phyloP scores from a whole-genome alignment of 2,113 vertebrate genomes.

The Boulengeromyrus knoepffleri region DNA sequence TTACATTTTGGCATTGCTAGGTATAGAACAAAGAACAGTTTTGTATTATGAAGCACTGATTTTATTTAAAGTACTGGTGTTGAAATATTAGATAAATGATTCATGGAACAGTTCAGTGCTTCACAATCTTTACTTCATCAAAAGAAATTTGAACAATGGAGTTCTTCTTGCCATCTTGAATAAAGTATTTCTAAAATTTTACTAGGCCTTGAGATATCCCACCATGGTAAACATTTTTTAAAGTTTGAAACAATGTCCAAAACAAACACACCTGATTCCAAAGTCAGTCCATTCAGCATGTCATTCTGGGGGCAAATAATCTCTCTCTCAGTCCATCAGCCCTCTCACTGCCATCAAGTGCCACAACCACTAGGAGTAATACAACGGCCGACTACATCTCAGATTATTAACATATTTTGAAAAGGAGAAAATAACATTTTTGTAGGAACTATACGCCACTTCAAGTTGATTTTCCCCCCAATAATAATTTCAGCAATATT shows the following conservation, averaged over 20 bases:
- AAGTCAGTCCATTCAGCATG: background rate
- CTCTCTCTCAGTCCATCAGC: background rate
- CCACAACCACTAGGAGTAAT: background rate
- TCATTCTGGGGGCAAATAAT: conserved; percentile 7
- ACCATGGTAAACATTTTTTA: conserved; percentile 27
- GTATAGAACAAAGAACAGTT: background rate
- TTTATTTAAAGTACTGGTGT: background rate
- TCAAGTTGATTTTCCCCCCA: background rate
- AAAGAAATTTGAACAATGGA: background rate
- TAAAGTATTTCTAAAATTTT: background rate
- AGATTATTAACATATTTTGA: background rate
- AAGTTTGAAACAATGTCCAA: conserved; percentile 20
- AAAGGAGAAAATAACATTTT: conserved; percentile 3
- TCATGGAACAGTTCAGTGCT: background rate
- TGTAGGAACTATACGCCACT: background rate
- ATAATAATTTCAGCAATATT: background rate
- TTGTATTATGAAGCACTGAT: background rate
- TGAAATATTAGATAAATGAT: background rate
- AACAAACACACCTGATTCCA: conserved; percentile 4
- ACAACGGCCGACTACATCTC: background rate
- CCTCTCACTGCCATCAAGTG: background rate
- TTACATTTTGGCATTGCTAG: background rate
- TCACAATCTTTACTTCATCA: background rate
- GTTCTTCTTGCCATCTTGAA: background rate
- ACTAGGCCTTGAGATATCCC: background rate